Evolutionary conservation across 1,140 invertebrate genomes (phyloP), one percentile per base, ranked within the genome.

Genomic region (Drosophila mojavensis): DNA sequence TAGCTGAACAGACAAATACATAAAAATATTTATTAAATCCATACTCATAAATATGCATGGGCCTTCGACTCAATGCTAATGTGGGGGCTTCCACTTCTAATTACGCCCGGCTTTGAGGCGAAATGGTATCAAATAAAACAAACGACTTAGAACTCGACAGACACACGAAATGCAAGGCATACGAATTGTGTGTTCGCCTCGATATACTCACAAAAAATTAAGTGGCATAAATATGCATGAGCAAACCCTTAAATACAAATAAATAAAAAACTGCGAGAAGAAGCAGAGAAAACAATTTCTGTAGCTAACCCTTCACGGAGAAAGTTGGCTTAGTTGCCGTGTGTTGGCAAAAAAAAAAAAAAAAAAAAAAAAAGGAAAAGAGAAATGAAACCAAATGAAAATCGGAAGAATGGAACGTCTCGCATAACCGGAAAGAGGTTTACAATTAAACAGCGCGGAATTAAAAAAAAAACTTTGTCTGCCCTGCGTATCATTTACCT

Each of bases 21-120:
- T 68, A 69, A 53, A 64, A 75, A 65, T 43, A 50, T 73, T 84
- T 89, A 89, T 89, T 89, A 89, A 90, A 89, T 89, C 84, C 78
- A 89, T 89, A 89, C 84, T 89, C 84, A 89, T 89, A 84, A 89
- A 89, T 89, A 89, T 89, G 80, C 84, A 88, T 89, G 51, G 26
- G 55, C 2, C 36, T 17, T 50, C 33, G 33, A 74, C 50, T 70
- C 48, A 51, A 68, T 51, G 56, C 50, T 39, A 15, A 26, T 63
- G 24, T 5, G 28, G 53, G 30, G 53, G 24, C 48, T 9, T 47
- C 43, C 55, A 55, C 67, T 66, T 84, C 64, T 83, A 88, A 89
- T 89, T 89, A 89, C 68, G 33, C 33, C 33, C 33, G 36, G 26
- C 43, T 47, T 56, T 53, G 13, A 20, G n/a, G 5, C 60, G 24